Evolutionary conservation across 2,113 vertebrate genomes (phyloP).

Genomic region (Periophthalmodon schlosseri): DNA sequence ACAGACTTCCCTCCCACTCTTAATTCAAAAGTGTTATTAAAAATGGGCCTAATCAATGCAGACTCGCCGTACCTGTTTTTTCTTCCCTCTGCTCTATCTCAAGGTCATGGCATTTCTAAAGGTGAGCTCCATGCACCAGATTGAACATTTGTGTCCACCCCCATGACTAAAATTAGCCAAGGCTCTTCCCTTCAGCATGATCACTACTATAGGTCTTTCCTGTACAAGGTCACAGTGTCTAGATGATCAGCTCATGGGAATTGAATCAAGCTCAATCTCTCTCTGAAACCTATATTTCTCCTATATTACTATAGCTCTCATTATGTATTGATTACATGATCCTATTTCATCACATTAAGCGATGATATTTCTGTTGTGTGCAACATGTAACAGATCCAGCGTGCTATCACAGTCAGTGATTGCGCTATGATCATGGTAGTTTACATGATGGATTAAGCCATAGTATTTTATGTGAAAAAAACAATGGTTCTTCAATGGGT

Average conservation of each 20-base stretch:
- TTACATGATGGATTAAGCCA: constrained; percentile 24
- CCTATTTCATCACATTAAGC: constrained; percentile 58
- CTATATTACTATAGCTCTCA: constrained; percentile 39
- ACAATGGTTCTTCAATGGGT: constrained; percentile 12
- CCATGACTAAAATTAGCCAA: constrained; percentile 53
- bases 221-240: constrained; percentile 51
- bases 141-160: constrained; percentile 40
- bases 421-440: constrained; percentile 29
- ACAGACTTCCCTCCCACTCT: constrained; percentile 13
- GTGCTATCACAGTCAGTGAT: constrained; percentile 43
- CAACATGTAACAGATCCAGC: constrained; percentile 51
- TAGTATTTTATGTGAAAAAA: background rate
- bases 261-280: constrained; percentile 11
- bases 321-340: constrained; percentile 54
- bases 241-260: constrained; percentile 44
- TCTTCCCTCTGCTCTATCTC: constrained; percentile 30
- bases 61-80: constrained; percentile 13
- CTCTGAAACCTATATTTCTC: constrained; percentile 38
- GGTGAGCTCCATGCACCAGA: constrained; percentile 34
- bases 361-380: constrained; percentile 45
- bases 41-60: constrained; percentile 48
- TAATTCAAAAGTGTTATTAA: constrained; percentile 32
- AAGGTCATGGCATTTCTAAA: constrained; percentile 61
- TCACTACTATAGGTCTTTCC: constrained; percentile 35
- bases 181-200: constrained; percentile 43